Percentiles rank a stretch among this genome's conserved stretches.
These are phyloP conservation scores for Orcinus orca DNA, from an alignment of 2,113 vertebrate species.

Conservation along the genomic window DNA sequence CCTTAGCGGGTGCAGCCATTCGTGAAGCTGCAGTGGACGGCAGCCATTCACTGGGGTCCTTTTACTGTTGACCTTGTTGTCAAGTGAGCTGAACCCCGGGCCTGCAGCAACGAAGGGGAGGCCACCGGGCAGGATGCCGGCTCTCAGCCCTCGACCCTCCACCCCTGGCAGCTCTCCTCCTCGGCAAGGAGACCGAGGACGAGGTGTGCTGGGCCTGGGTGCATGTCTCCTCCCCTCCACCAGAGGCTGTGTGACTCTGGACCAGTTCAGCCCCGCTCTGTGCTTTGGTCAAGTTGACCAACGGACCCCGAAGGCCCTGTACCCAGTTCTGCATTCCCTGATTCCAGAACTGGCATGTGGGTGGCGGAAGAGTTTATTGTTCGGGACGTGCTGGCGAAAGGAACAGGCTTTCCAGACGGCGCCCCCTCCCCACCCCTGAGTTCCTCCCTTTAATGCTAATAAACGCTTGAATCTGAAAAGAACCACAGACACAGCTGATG, in stretches of 20 bases:
- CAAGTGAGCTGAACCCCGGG: neutral
- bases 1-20: neutral
- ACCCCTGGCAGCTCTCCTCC: neutral
- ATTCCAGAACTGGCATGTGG: constrained; percentile 18
- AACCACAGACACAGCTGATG: neutral
- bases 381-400: neutral
- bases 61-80: neutral
- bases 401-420: neutral
- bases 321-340: neutral
- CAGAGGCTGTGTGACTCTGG: neutral
- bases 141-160: neutral
- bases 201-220: neutral
- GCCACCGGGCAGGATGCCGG: neutral
- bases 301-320: neutral
- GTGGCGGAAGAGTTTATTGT: neutral
- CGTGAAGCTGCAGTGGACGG: neutral
- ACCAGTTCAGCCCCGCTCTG: neutral
- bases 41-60: neutral
- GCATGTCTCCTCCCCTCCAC: neutral
- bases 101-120: neutral
- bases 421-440: neutral
- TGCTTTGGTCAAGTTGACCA: neutral
- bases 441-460: neutral
- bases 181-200: neutral
- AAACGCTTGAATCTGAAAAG: constrained; percentile 13